Base-by-base conservation (phyloP, 2,888 invertebrate species). In the Leptinotarsa peninsularis region DNA sequence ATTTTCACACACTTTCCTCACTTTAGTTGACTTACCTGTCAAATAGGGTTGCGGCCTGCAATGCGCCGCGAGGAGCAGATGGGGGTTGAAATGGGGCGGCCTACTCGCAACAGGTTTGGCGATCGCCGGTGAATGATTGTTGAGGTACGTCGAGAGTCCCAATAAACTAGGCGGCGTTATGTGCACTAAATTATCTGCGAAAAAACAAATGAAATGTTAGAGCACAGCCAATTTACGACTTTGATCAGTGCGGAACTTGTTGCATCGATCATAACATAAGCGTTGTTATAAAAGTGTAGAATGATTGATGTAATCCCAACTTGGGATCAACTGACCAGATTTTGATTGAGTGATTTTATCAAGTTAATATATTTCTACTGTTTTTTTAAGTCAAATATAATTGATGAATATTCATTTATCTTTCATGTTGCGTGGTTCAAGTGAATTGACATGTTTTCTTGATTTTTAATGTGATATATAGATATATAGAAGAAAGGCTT, bases 31-130 rank as follows among this genome's bases (percentile, higher is more conserved):
- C 78, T 78, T 86, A 94, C 95, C 94, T 89, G 93, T 92, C 83
- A 96, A 91, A 86, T 96, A 97, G 58, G 96, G 96, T 88, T 95
- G 94, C 77, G 92, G 92, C 83, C 93, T 90, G 85, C 96, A 94
- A 87, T 96, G 96, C 56, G 95, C 94, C 85, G 96, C 93, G 79
- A 94, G 89, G 85, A 97, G 93, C 78, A 94, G 68, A 88, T 95
- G 96, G 84, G 94, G 94, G 82, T 94, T 93, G 85, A 94, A 94
- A 87, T 90, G 78, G 21, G 82, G 81, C 56, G 83, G 83, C 79
- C 95, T 91, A 88, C 95, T 93, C 73, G 96, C 95, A 84, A 96
- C 95, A 17, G 96, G 96, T 89, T 96, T 96, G 70, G 95, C 95
- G 86, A 96, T 93, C 88, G 91, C 91, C 63, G 79, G 76, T 2